These are phyloP conservation scores for Nixonia krombeini DNA, from an alignment of 1,140 invertebrate genomes.

Conservation along the genomic window DNA sequence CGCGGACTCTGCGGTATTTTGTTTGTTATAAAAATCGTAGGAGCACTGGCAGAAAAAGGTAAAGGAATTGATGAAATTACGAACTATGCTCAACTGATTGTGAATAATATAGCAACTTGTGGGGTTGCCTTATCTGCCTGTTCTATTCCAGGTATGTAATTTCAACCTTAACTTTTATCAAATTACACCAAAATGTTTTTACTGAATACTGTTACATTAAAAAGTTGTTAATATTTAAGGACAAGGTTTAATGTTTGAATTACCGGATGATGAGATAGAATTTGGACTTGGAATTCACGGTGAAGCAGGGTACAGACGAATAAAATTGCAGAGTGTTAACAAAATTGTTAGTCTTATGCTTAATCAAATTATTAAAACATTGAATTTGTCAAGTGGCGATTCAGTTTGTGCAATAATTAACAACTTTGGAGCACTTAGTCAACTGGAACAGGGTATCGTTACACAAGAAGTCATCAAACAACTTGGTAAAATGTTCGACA, in stretches of 20 bases:
- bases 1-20: slow-evolving; percentile 84
- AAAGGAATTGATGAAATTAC: slow-evolving; percentile 73
- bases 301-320: slow-evolving; percentile 84
- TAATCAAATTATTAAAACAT: slow-evolving; percentile 67
- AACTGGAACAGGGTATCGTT: slow-evolving; percentile 85
- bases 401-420: slow-evolving; percentile 81
- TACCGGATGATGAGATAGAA: slow-evolving; percentile 81
- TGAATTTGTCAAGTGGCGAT: slow-evolving; percentile 72
- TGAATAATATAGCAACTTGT: slow-evolving; percentile 78
- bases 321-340: slow-evolving; percentile 74
- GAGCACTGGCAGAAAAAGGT: slow-evolving; percentile 79
- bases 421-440: slow-evolving; percentile 84
- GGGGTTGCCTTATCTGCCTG: slow-evolving; percentile 82
- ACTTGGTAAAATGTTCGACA: slow-evolving; percentile 69
- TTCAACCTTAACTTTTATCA: background rate
- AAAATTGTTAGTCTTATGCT: slow-evolving; percentile 71
- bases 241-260: slow-evolving; percentile 76
- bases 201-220: background rate
- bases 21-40: slow-evolving; percentile 83
- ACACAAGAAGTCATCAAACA: slow-evolving; percentile 78
- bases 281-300: slow-evolving; percentile 89
- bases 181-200: background rate
- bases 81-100: slow-evolving; percentile 65
- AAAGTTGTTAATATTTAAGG: slow-evolving; percentile 65
- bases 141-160: slow-evolving; percentile 77